A percentile compares a stretch with the other conserved stretches of the same genome.
These are phyloP conservation scores for Sebastes fasciatus DNA, from an alignment of 2,113 vertebrate species.

Conservation along the genomic window DNA sequence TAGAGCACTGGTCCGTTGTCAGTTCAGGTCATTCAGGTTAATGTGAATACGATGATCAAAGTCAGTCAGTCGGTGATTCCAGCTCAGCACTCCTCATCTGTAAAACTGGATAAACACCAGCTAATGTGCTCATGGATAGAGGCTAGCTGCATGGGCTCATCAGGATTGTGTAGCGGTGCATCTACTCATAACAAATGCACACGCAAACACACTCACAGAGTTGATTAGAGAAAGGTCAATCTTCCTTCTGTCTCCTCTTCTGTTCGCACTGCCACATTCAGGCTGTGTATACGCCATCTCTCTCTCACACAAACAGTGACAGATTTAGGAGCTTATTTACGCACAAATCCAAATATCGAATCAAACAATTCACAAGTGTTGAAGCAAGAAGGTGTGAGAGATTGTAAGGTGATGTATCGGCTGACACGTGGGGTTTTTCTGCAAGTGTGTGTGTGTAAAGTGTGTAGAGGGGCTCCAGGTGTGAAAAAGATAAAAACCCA, in stretches of 20 bases:
- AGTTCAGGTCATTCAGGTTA: slow-evolving; percentile 63
- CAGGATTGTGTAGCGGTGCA: slow-evolving; percentile 20
- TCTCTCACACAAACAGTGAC: neutral
- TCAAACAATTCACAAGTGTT: slow-evolving; percentile 21
- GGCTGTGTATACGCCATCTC: neutral
- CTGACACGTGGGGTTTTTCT: too few relatives aligned
- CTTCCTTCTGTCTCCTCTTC: slow-evolving; percentile 50
- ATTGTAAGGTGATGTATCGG: slow-evolving; percentile 2
- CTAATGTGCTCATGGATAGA: slow-evolving; percentile 37
- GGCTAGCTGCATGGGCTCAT: slow-evolving; percentile 29
- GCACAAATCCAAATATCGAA: slow-evolving; percentile 38
- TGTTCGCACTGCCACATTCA: slow-evolving; percentile 29
- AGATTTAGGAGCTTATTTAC: neutral
- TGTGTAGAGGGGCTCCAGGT: neutral
- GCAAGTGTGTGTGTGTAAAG: too few relatives aligned
- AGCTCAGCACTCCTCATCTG: slow-evolving; percentile 44
- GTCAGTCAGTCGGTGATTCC: slow-evolving; percentile 35
- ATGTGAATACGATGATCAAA: slow-evolving; percentile 70
- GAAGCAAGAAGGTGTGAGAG: slow-evolving; percentile 10
- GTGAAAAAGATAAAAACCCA: slow-evolving; percentile 20
- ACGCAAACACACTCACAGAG: slow-evolving; percentile 21
- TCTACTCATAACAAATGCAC: slow-evolving; percentile 26
- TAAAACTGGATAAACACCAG: slow-evolving; percentile 59
- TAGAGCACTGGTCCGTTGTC: slow-evolving; percentile 38
- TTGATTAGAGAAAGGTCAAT: slow-evolving; percentile 62